Evolutionary conservation across 2,113 vertebrate genomes (phyloP).

Genomic region (Gymnogyps californianus): DNA sequence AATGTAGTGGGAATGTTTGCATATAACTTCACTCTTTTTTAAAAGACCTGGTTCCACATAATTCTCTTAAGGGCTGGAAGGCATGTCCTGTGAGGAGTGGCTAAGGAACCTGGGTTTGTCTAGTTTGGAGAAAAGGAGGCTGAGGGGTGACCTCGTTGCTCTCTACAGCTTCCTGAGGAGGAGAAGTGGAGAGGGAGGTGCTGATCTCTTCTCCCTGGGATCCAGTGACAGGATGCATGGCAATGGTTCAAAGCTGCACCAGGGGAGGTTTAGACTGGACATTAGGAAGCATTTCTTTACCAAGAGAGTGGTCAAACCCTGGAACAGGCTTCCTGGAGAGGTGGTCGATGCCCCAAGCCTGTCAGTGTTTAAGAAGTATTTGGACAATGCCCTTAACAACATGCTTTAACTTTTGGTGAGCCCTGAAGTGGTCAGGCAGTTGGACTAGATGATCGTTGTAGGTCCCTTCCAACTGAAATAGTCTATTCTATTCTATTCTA

Average conservation of each 20-base stretch:
- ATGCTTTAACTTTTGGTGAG: not conserved
- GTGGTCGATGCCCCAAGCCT: not conserved
- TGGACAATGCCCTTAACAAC: not conserved
- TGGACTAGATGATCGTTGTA: not conserved
- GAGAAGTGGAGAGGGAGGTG: rapidly evolving
- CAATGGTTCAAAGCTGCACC: not conserved
- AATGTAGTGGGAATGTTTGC: not conserved
- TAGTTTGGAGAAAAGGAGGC: not conserved
- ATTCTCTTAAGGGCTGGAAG: not conserved
- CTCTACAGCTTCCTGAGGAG: not conserved
- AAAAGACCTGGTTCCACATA: not conserved
- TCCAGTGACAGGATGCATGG: rapidly evolving
- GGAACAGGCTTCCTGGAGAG: not conserved
- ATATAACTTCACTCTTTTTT: not conserved
- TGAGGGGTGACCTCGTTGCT: rapidly evolving
- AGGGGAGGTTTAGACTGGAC: not conserved
- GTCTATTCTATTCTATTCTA: not conserved
- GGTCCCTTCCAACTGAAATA: not conserved
- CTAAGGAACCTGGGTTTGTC: not conserved
- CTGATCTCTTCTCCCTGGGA: not conserved
- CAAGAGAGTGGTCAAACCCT: rapidly evolving
- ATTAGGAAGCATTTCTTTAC: not conserved
- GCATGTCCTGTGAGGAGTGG: not conserved
- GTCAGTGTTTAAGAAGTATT: not conserved
- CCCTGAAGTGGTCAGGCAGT: not conserved